Base-by-base conservation (phyloP, 2,797 vertebrate genomes). In the Anniella stebbinsi region DNA sequence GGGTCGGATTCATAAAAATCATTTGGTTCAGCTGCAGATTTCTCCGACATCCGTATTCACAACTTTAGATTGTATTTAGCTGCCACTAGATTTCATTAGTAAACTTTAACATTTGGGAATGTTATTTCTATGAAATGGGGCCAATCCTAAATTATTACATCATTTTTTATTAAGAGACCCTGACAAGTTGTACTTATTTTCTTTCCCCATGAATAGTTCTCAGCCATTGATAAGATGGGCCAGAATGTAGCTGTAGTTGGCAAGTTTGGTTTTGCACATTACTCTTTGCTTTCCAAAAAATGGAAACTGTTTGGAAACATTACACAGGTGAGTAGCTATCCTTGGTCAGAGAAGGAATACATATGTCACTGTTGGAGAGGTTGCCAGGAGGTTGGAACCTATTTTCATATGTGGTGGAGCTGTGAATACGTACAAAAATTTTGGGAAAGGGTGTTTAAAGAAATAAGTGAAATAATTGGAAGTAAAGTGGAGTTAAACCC, bases 301-400 rank as follows among this genome's bases (percentile, higher is more conserved):
- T 99, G 99, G 99, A 99, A 99, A 94, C 97, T 99, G 88, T 99
- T 99, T 96, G 99, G 99, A 94, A 99, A 99, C 93, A 98, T 99
- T 96, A 99, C 99, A 94, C 99, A 99, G 98, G 99, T 99, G 88
- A 94, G 97, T 95, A 13, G 80, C 89, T 60, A 28, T 70, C 25
- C 30, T 57, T 73, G 17, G 13, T 36, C 25, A 9, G 48, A 36
- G 60, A 66, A 69, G 9, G n/a, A 76, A 9, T 45, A 48, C 23
- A 25, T 82, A n/a, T 57, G 18, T 45, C 33, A 33, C 0, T 33
- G 7, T n/a, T 57, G n/a, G n/a, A n/a, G n/a, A n/a, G n/a, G n/a
- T n/a, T n/a, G n/a, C n/a, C n/a, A n/a, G n/a, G n/a, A n/a, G n/a
- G n/a, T n/a, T n/a, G n/a, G n/a, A n/a, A n/a, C n/a, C n/a, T n/a